phyloP scores from a whole-genome alignment of 2,113 vertebrate species.

The Climacteris rufus region DNA sequence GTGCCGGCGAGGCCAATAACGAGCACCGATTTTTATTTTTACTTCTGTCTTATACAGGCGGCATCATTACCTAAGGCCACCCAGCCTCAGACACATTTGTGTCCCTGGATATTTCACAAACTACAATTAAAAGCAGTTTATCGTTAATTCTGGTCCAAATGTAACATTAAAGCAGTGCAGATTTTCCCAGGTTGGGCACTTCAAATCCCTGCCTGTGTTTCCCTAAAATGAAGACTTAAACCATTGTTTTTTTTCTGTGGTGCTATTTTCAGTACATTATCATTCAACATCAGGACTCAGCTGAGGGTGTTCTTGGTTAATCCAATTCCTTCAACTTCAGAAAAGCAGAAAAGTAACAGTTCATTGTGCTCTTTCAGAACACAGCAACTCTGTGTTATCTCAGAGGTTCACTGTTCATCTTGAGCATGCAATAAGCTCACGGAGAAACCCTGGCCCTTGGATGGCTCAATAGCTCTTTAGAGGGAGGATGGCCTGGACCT shows the following conservation, averaged over 20 bases:
- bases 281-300: not conserved
- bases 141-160: not conserved
- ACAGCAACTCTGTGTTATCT: not conserved
- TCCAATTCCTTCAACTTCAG: not conserved
- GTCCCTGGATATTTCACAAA: not conserved
- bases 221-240: not conserved
- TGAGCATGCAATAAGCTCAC: not conserved
- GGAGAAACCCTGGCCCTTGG: not conserved
- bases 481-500: not conserved
- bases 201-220: not conserved
- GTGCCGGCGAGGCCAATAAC: not conserved
- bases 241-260: rapidly evolving
- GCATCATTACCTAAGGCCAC: rapidly evolving
- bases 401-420: not conserved
- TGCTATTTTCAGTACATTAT: not conserved
- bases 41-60: rapidly evolving
- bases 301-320: not conserved
- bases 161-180: not conserved
- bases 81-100: not conserved
- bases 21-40: not conserved
- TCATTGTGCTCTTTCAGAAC: not conserved
- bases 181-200: not conserved
- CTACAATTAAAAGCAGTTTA: not conserved
- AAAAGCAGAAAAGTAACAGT: not conserved
- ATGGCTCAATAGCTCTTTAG: not conserved